A percentile compares a stretch with the other conserved stretches of the same genome.
Conservation (phyloP, 37 sponge, comb jelly and placozoan genomes). For the Dysidea cf. avara region DNA sequence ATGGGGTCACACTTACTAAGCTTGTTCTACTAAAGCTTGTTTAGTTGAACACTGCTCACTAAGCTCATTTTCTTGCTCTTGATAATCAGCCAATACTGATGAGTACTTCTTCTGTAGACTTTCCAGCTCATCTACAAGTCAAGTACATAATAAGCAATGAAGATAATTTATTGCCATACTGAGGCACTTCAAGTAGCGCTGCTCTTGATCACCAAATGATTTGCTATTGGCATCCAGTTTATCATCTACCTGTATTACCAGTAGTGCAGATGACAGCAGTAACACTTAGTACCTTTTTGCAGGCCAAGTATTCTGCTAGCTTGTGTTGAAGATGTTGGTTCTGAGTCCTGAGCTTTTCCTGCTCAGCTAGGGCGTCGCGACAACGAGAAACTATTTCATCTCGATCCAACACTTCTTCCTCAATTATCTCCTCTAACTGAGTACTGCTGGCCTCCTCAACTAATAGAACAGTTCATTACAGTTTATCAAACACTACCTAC, state of each 20-base stretch:
- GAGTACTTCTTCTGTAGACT: constrained; percentile 2
- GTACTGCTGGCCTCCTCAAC: not conserved
- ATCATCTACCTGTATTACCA: constrained; percentile 64
- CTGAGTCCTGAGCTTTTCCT: constrained; percentile 47
- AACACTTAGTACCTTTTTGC: constrained; percentile 54
- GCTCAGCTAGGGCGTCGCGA: constrained; percentile 50
- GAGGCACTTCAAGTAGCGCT: constrained; percentile 78
- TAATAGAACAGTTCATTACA: too few relatives aligned
- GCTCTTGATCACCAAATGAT: constrained; percentile 85
- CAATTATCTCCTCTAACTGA: not conserved
- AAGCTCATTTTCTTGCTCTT: constrained; percentile 32
- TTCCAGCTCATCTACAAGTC: not conserved
- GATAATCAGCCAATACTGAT: too few relatives aligned
- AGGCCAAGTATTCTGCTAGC: constrained; percentile 83
- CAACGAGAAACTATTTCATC: constrained; percentile 10
- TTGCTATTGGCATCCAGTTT: constrained; percentile 72
- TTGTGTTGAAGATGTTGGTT: constrained; percentile 80
- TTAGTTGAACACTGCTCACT: constrained; percentile 52
- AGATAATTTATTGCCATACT: constrained; percentile 17
- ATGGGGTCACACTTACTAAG: constrained; percentile 38
- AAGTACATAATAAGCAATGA: not conserved
- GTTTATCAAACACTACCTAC: too few relatives aligned
- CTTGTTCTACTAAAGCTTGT: constrained; percentile 58
- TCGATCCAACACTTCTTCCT: constrained; percentile 16
- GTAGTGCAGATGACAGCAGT: not conserved